Percentiles rank a stretch among this genome's conserved stretches.
phyloP scores from a whole-genome alignment of 1,140 invertebrate species.

The Octopus sinensis region DNA sequence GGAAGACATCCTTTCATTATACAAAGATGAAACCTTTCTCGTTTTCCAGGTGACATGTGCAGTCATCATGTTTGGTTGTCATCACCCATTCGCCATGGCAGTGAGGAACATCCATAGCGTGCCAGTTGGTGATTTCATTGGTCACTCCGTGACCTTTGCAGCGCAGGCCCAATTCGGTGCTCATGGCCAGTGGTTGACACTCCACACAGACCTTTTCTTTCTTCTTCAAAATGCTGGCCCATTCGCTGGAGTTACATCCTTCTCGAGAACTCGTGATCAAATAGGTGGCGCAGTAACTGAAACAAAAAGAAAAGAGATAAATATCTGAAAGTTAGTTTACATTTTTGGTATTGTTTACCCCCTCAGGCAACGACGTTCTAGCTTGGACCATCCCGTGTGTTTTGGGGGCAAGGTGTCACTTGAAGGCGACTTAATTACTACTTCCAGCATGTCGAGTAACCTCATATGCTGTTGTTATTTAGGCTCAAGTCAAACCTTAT shows the following conservation, averaged over 20 bases:
- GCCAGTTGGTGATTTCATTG: constrained; percentile 44
- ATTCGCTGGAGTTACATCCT: constrained; percentile 35
- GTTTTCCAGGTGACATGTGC: constrained; percentile 33
- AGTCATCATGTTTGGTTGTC: constrained; percentile 32
- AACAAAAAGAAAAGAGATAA: constrained; percentile 16
- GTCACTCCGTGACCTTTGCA: constrained; percentile 52
- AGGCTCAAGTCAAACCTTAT: too few species aligned
- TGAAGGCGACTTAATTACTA: too few species aligned
- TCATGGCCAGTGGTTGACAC: constrained; percentile 52
- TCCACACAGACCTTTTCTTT: constrained; percentile 48
- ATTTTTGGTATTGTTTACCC: too few species aligned
- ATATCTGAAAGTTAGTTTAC: too few species aligned
- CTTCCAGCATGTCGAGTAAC: too few species aligned
- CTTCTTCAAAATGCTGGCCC: constrained; percentile 40
- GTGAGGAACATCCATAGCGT: constrained; percentile 45
- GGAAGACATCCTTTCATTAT: background rate
- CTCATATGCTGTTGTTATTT: too few species aligned
- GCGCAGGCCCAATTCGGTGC: constrained; percentile 44
- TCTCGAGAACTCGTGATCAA: constrained; percentile 32
- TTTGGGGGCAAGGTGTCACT: too few species aligned
- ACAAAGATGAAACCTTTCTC: constrained; percentile 21
- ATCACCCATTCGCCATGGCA: constrained; percentile 53
- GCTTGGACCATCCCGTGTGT: too few species aligned
- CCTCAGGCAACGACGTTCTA: too few species aligned
- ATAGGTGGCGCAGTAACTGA: constrained; percentile 43